Evolutionary conservation across 2,113 vertebrate species (phyloP).

Genomic region (Melanostigma gelatinosum): DNA sequence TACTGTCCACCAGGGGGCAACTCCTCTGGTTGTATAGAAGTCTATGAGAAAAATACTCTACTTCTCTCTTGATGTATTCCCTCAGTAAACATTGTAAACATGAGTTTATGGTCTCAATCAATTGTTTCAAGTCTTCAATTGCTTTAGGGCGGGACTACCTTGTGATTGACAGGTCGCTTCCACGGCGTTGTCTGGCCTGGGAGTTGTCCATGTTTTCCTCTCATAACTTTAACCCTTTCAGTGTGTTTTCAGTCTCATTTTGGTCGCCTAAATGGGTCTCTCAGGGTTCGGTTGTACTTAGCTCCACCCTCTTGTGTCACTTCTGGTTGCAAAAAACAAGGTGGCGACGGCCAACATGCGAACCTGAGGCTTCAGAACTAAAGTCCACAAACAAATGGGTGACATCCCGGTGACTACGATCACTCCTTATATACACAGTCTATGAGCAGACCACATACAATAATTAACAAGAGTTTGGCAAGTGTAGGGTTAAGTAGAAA

Average conservation of each 20-base stretch:
- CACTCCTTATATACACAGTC: neutral
- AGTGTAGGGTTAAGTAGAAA: no score
- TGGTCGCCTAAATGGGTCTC: neutral
- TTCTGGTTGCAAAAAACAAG: neutral
- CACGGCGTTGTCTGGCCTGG: no score
- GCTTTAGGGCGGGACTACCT: no score
- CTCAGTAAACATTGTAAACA: no score
- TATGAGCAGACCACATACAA: neutral
- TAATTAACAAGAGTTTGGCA: neutral
- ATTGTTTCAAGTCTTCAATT: no score
- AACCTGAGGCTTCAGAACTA: neutral
- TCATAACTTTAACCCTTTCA: no score
- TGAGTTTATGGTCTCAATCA: no score
- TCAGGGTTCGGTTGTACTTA: neutral
- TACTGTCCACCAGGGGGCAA: neutral
- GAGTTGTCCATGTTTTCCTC: no score
- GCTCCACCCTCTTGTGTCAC: neutral
- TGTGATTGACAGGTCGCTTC: no score
- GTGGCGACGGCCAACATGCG: neutral
- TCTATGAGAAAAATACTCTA: neutral
- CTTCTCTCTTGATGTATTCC: no score
- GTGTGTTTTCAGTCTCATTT: no score
- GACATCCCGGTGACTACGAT: neutral
- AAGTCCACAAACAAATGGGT: neutral
- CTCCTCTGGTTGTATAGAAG: neutral